Evolutionary conservation across 1,140 invertebrate genomes (phyloP).

Genomic region (Mactra quadrangularis): DNA sequence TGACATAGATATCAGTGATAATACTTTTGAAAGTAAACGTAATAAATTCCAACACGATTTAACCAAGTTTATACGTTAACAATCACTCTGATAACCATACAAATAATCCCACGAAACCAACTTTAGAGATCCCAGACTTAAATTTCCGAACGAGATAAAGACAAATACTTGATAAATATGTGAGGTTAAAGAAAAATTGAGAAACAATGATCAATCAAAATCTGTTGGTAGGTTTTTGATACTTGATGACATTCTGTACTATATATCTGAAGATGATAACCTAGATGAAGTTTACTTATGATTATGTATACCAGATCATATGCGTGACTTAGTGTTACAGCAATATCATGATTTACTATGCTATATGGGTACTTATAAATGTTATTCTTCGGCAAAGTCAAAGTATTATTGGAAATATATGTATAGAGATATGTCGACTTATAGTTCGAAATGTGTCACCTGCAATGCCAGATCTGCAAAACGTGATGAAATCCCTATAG

Average conservation of each 20-base stretch:
- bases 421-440: slow-evolving; percentile 3
- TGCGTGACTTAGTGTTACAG: background rate
- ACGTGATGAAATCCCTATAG: slow-evolving; percentile 4
- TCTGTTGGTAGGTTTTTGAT: slow-evolving; percentile 3
- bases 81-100: background rate
- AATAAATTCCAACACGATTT: background rate
- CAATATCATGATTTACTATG: slow-evolving; percentile 34
- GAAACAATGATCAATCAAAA: background rate
- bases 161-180: background rate
- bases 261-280: slow-evolving; percentile 16
- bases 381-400: slow-evolving; percentile 4
- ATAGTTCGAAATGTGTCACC: slow-evolving; percentile 3
- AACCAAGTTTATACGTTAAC: background rate
- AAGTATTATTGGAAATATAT: slow-evolving; percentile 35
- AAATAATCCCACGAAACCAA: background rate
- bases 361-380: slow-evolving; percentile 22
- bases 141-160: slow-evolving; percentile 18
- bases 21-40: slow-evolving; percentile 13
- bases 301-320: background rate
- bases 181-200: slow-evolving; percentile 24
- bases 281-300: background rate
- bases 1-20: background rate
- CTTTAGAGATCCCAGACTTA: background rate
- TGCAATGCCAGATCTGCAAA: background rate
- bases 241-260: slow-evolving; percentile 14